Conservation (phyloP, 35 echinoderm and acorn worm species). For the Lytechinus variegatus region DNA sequence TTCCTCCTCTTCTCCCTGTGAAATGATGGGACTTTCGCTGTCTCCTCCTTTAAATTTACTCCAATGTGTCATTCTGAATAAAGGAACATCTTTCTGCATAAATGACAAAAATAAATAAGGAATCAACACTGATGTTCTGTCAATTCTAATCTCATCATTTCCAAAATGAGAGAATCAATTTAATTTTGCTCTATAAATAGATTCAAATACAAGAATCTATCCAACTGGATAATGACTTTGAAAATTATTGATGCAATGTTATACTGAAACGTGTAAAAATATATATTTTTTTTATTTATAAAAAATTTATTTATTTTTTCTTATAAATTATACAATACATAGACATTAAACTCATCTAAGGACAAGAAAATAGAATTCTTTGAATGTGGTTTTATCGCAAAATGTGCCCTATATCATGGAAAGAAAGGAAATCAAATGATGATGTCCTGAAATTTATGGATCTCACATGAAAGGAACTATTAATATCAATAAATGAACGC, state of each 20-base stretch:
- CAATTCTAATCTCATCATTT: background rate
- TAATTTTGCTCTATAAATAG: background rate
- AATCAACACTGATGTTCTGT: background rate
- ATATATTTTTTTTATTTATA: no score
- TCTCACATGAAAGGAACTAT: no score
- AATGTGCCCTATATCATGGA: no score
- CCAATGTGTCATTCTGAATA: conserved; percentile 46
- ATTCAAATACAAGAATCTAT: background rate
- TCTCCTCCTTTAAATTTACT: conserved; percentile 20
- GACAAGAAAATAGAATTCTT: no score
- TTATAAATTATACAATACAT: no score
- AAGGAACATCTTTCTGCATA: conserved; percentile 44
- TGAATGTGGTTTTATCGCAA: no score
- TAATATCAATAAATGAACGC: no score
- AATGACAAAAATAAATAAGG: background rate
- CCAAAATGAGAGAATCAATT: background rate
- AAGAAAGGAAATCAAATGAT: no score
- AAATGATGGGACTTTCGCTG: background rate
- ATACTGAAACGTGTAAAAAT: no score
- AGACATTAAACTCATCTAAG: no score
- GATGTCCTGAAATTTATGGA: no score
- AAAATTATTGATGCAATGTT: background rate
- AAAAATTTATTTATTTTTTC: no score
- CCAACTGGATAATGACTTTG: background rate
- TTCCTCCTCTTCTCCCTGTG: background rate